Conservation (phyloP, 2,888 invertebrate genomes). For the Rapana venosa region DNA sequence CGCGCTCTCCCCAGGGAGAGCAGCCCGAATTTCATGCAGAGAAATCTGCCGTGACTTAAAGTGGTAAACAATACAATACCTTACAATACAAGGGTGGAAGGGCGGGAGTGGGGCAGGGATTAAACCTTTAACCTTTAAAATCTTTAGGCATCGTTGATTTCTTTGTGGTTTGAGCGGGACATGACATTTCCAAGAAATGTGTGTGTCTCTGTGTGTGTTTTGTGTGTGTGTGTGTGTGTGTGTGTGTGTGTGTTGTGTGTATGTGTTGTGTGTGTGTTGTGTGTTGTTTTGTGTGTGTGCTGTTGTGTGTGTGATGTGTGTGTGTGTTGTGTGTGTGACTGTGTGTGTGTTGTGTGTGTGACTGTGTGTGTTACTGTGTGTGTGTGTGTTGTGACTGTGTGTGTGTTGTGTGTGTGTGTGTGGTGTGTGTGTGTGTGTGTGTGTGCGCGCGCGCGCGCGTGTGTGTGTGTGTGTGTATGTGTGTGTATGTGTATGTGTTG, state of each 20-base stretch:
- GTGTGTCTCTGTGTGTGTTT: background rate
- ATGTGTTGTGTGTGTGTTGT: background rate
- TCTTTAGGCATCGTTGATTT: no score
- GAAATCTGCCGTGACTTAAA: no score
- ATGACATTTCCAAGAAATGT: background rate
- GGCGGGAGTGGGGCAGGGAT: no score
- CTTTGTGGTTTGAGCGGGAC: no score
- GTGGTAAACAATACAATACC: no score
- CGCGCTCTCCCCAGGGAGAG: no score
- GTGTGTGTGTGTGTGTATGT: background rate
- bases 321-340: background rate
- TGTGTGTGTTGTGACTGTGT: background rate
- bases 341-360: background rate
- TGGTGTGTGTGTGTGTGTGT: background rate
- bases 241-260: background rate
- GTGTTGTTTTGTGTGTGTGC: background rate
- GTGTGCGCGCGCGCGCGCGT: background rate
- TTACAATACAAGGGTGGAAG: no score
- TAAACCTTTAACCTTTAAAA: no score
- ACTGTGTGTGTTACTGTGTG: background rate
- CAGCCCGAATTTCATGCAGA: no score
- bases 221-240: background rate
- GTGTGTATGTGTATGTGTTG: background rate
- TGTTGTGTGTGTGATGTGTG: constrained; percentile 1
- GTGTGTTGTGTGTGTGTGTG: background rate